Percentiles rank a stretch among this genome's conserved stretches.
phyloP scores from a whole-genome alignment of 2,113 vertebrate species.

The Ibidorhyncha struthersii region DNA sequence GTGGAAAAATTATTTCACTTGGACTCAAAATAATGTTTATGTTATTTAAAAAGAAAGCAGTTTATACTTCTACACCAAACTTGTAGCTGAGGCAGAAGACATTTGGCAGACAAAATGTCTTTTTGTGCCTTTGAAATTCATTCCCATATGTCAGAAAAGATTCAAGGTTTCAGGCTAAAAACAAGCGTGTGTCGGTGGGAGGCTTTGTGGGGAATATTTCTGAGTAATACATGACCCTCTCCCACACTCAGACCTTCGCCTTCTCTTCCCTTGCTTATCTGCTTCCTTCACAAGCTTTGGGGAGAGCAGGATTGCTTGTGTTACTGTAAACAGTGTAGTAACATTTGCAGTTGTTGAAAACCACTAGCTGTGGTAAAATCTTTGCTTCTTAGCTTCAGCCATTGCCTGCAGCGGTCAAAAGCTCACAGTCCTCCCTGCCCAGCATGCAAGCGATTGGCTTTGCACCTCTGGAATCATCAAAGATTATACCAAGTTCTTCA shows the following conservation, averaged over 20 bases:
- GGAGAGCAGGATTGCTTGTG: neutral
- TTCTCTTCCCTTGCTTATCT: constrained; percentile 1
- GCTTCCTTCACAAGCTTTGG: neutral
- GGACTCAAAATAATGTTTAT: constrained; percentile 67
- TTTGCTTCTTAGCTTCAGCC: neutral
- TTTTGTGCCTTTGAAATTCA: constrained; percentile 68
- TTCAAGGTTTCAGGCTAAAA: constrained; percentile 44
- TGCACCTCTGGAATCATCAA: neutral
- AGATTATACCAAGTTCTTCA: neutral
- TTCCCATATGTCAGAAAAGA: constrained; percentile 61
- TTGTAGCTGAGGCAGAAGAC: constrained; percentile 65
- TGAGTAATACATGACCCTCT: neutral
- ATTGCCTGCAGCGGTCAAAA: neutral
- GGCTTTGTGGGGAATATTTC: constrained; percentile 19
- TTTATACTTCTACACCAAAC: constrained; percentile 69
- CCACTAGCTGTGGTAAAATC: neutral
- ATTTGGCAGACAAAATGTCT: constrained; percentile 66
- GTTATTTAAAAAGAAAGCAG: constrained; percentile 68
- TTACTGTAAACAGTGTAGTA: neutral
- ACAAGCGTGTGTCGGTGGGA: neutral
- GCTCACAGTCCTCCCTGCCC: neutral
- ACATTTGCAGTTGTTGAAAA: neutral
- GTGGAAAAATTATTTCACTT: constrained; percentile 51
- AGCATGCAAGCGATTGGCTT: neutral
- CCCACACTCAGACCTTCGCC: neutral